Base-by-base conservation (phyloP, 2,888 invertebrate genomes). In the Helleia helle region DNA sequence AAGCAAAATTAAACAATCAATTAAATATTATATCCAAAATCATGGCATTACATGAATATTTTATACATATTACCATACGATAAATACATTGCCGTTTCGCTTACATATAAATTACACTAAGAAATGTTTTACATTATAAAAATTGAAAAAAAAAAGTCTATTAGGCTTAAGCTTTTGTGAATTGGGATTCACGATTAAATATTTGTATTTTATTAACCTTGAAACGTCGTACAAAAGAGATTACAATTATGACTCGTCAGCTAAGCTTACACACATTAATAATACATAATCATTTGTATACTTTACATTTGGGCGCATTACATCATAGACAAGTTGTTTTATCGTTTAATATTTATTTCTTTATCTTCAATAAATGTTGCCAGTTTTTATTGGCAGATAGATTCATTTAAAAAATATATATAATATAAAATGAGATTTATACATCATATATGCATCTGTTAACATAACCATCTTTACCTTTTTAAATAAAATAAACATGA, bases 41-140 rank as follows among this genome's bases (percentile, higher is more conserved):
- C 75, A 83, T 81, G 81, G 80, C 83, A 75, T 79, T 65, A 72
- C 66, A 73, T 67, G 62, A 64, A 71, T 65, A 65, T 62, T 67
- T 39, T 30, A 30, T 14, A 39, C 29, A 22, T 24, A 39, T 24
- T 30, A 39, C 12, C 18, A 17, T 22, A 34, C 17, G 34, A 34
- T 22, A 22, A 22, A 39, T 39, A 39, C 11, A 22, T 34, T 34
- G 18, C 22, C 12, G 31, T 31, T 31, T 17, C 22, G 18, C 34
- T 22, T 22, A 34, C 22, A 22, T 34, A 34, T 38, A 38, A 38
- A 17, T 27, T 9, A 12, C 24, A 38, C 17, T 38, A 9, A 38
- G 27, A 29, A 14, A 17, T 17, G 34, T 34, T 12, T 12, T 7
- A 34, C 9, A 34, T 17, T 17, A 22, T 22, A 26, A 26, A 26